phyloP scores from a whole-genome alignment of 2,797 vertebrate species.

The Rhabdophis nuchalis region DNA sequence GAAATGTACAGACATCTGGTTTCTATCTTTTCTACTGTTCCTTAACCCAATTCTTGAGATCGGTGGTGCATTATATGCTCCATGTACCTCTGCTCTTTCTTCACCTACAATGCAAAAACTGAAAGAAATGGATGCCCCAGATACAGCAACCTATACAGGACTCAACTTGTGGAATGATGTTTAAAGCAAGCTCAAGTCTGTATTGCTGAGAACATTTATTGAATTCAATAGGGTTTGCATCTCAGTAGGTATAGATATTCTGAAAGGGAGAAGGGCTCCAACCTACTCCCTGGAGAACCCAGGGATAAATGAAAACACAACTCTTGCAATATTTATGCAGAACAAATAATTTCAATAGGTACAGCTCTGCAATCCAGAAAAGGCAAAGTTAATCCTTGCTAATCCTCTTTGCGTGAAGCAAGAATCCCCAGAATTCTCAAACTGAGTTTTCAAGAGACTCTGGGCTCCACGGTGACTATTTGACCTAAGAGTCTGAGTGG shows the following conservation, averaged over 20 bases:
- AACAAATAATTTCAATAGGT: neutral
- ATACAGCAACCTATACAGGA: constrained; percentile 17
- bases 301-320: neutral
- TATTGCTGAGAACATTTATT: neutral
- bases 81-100: constrained; percentile 31
- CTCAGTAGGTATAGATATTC: neutral
- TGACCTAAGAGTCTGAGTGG: neutral
- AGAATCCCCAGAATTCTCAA: neutral
- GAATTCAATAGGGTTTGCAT: neutral
- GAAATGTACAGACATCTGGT: constrained; percentile 28
- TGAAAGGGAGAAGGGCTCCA: neutral
- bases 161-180: neutral
- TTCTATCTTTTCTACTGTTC: neutral
- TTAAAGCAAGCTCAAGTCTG: neutral
- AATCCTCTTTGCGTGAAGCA: neutral
- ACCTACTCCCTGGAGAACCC: neutral
- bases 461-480: neutral
- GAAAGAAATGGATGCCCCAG: neutral
- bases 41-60: neutral
- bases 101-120: neutral
- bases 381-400: neutral
- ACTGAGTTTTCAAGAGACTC: neutral
- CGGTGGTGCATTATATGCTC: constrained; percentile 25
- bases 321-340: neutral
- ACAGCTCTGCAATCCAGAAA: neutral